Base-by-base conservation (phyloP, 2,888 invertebrate genomes). In the Tetanocera ferruginea region DNA sequence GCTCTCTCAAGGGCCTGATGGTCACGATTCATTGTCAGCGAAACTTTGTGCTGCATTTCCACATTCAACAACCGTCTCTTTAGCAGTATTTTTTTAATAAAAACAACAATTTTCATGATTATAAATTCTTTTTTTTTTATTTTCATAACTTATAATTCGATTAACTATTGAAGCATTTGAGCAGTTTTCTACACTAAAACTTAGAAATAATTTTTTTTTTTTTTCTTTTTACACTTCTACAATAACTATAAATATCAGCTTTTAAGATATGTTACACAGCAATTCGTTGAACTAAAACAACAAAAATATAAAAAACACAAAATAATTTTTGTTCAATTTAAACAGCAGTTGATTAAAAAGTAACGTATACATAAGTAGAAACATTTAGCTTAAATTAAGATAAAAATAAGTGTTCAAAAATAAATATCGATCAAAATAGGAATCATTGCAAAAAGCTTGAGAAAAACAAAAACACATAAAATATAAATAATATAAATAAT, bases 311-410 rank as follows among this genome's bases (percentile, higher is more conserved):
- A 23, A 57, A 57, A 5, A 23, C 23, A 23, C 3, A 19, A 23
- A 6, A 3, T 19, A 55, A 55, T 3, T 23, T n/a, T 6, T 5
- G 2, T 31, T 64, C 2, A 19, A 64, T 14, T 17, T 62, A 6
- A n/a, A 31, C 34, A 71, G 4, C 31, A 37, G 8, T 19, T 5
- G 14, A 71, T 17, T 71, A 31, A 34, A 31, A 37, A 37, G 34
- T 71, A 55, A 71, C 71, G 71, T 71, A 72, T 72, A 72, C 72
- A 60, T 72, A 60, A 57, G 57, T 57, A 72, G n/a, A 60, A 72
- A 69, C 69, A 37, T 43, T 72, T 57, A 17, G 19, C 19, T 34
- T 71, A 55, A 64, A 64, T n/a, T 64, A 25, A 9, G 11, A n/a
- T 3, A n/a, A 52, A 3, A 4, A 60, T 25, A 60, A 43, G 14